Evolutionary conservation across 2,888 invertebrate species (phyloP), one percentile per base, ranked within the genome.

Genomic region (Nymphalis polychloros): DNA sequence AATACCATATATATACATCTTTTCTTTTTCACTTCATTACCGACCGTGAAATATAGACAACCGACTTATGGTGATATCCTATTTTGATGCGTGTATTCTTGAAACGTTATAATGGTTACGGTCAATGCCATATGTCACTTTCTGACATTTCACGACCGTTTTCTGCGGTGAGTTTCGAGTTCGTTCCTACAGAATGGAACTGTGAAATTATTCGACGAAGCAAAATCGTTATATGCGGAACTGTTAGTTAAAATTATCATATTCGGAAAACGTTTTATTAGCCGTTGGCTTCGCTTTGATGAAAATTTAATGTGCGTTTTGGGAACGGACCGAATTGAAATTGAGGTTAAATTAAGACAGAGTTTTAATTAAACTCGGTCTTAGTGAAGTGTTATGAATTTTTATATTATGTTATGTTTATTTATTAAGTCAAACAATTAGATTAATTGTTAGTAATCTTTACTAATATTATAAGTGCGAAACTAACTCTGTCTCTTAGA

Each of bases 231-330:
- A 66, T 61, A 65, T 63, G 62, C 69, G 57, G 63, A 65, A 65
- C 35, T 59, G 63, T 64, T 64, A 64, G 64, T 67, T 64, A 64
- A 65, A 63, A 72, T 72, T 68, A 72, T 70, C 68, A 71, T 72
- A 70, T 72, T 64, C 68, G 65, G 63, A 66, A 70, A 68, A 61
- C 63, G 66, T 72, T 72, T 72, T 71, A 71, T 71, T 71, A 68
- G 64, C 59, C 70, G 62, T 61, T 59, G 63, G 64, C 60, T 70
- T 53, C 64, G 63, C 70, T 72, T 68, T 68, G 65, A 70, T 70
- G 72, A 70, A 72, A 72, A 66, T 72, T 72, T 65, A 68, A 66
- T 66, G 70, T 68, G 64, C 64, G 48, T 66, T 60, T 50, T 23
- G 59, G 59, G 71, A 67, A 19, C 53, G 59, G 46, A 67, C 53